Evolutionary conservation across 2,888 invertebrate genomes (phyloP).

Genomic region (Parascotia fuliginaria): DNA sequence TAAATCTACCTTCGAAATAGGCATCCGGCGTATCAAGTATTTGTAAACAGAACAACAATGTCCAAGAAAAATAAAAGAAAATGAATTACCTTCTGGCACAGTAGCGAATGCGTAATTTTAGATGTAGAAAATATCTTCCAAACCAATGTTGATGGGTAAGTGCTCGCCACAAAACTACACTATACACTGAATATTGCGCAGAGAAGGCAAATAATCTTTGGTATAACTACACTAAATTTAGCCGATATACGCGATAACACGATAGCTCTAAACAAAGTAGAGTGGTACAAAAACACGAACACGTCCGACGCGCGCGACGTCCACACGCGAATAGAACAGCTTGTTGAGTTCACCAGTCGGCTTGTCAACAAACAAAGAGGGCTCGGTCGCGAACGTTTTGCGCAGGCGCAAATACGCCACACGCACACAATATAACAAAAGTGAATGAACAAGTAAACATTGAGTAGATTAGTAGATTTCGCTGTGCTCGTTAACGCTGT

Average conservation of each 20-base stretch:
- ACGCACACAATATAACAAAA: constrained; percentile 64
- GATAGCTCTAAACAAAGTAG: constrained; percentile 57
- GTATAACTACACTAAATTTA: constrained; percentile 75
- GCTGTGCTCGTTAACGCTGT: no score
- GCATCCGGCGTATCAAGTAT: constrained; percentile 10
- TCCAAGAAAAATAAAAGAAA: constrained; percentile 52
- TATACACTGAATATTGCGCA: constrained; percentile 67
- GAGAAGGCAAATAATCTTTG: constrained; percentile 56
- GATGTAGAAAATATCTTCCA: constrained; percentile 61
- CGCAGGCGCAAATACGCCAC: constrained; percentile 73
- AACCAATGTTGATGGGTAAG: constrained; percentile 50
- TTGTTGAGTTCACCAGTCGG: constrained; percentile 61
- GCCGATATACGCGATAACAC: constrained; percentile 66
- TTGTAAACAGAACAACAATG: constrained; percentile 37
- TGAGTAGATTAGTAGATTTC: constrained; percentile 45
- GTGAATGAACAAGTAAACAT: constrained; percentile 82
- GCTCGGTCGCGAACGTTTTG: constrained; percentile 66
- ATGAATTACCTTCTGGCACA: constrained; percentile 75
- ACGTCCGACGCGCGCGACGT: constrained; percentile 62
- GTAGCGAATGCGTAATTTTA: constrained; percentile 71
- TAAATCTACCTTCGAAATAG: constrained; percentile 17
- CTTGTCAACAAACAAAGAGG: constrained; percentile 85
- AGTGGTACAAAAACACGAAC: constrained; percentile 37
- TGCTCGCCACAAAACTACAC: constrained; percentile 63
- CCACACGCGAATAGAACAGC: constrained; percentile 63